phyloP scores from a whole-genome alignment of 2,888 invertebrate species.

The Drosophila subsilvestris region DNA sequence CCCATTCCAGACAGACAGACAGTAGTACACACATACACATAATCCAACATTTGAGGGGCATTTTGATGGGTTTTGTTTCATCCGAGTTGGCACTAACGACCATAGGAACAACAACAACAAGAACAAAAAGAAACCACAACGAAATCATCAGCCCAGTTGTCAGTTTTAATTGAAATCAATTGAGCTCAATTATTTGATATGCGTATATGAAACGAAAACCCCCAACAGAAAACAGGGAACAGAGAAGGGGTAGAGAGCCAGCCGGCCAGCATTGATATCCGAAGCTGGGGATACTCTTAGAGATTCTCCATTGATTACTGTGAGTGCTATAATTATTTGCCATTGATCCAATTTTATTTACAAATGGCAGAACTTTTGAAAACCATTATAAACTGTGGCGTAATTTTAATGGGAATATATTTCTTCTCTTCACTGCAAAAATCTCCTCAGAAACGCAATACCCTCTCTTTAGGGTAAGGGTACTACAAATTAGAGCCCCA shows the following conservation, averaged over 20 bases:
- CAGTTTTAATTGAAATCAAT: constrained; percentile 79
- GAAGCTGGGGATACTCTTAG: neutral
- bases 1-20: neutral
- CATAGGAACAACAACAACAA: constrained; percentile 50
- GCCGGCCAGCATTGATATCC: neutral
- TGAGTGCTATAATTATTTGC: no score
- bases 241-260: neutral
- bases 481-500: constrained; percentile 1
- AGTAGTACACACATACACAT: neutral
- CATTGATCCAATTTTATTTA: no score
- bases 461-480: neutral
- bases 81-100: constrained; percentile 48
- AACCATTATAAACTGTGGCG: no score
- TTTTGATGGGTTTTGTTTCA: constrained; percentile 68
- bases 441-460: neutral
- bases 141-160: constrained; percentile 59
- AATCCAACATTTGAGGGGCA: constrained; percentile 35
- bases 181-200: constrained; percentile 80
- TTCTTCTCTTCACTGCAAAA: neutral
- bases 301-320: no score
- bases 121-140: constrained; percentile 23
- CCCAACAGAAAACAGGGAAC: constrained; percentile 32
- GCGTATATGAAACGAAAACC: constrained; percentile 67
- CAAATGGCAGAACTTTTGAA: no score
- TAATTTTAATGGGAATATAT: no score